Percentiles rank a stretch among this genome's conserved stretches.
Conservation (phyloP, 2,113 vertebrate genomes). For the Piaya cayana region DNA sequence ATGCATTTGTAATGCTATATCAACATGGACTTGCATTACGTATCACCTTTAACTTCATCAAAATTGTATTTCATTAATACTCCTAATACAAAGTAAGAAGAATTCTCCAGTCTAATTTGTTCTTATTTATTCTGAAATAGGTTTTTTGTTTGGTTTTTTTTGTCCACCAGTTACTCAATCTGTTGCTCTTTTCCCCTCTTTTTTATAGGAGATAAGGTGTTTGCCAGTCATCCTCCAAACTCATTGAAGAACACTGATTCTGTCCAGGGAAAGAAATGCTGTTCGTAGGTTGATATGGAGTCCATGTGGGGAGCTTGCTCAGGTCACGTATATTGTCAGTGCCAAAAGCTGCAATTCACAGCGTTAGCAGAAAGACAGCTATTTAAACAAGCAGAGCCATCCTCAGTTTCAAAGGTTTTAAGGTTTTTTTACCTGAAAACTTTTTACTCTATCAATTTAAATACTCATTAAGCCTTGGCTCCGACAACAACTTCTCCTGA, state of each 20-base stretch:
- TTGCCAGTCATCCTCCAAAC: background rate
- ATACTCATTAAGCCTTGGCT: background rate
- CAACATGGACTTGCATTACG: background rate
- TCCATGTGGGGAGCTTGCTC: background rate
- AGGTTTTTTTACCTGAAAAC: background rate
- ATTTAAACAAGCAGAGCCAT: background rate
- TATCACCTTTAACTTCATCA: background rate
- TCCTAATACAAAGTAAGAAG: background rate
- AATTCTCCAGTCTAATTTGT: background rate
- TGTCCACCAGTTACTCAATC: background rate
- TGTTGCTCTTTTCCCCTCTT: background rate
- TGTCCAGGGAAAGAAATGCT: background rate
- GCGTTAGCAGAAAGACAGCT: background rate
- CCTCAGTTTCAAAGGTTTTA: background rate
- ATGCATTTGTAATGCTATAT: background rate
- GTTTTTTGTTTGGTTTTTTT: background rate
- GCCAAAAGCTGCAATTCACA: background rate
- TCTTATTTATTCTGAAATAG: background rate
- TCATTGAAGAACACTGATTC: background rate
- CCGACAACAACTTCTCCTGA: background rate
- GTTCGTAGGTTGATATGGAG: background rate
- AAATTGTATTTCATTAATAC: background rate
- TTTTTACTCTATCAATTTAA: background rate
- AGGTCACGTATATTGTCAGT: background rate
- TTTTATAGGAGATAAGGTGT: background rate